Evolutionary conservation across 1,140 invertebrate species (phyloP).

Genomic region (Neodiprion fabricii): DNA sequence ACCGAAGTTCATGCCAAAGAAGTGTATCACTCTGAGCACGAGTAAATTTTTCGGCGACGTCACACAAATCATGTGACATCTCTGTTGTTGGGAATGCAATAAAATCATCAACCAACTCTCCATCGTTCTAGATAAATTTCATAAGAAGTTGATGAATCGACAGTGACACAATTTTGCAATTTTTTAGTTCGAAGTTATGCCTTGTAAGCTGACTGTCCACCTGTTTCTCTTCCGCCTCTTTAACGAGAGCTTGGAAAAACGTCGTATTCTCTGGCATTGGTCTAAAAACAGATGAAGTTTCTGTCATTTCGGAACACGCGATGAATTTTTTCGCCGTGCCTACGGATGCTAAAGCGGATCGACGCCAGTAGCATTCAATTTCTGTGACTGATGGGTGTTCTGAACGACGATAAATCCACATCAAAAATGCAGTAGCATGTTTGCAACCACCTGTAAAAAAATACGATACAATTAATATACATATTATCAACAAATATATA

Average conservation of each 20-base stretch:
- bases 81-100: no score
- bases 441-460: slow-evolving; percentile 41
- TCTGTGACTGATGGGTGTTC: slow-evolving; percentile 47
- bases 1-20: slow-evolving; percentile 38
- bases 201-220: slow-evolving; percentile 21
- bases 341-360: slow-evolving; percentile 31
- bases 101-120: no score
- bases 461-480: no score
- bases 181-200: slow-evolving; percentile 12
- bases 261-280: background rate
- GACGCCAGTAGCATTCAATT: slow-evolving; percentile 48
- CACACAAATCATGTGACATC: no score
- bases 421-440: slow-evolving; percentile 47
- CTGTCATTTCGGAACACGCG: background rate
- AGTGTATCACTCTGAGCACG: slow-evolving; percentile 26
- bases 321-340: slow-evolving; percentile 23
- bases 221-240: slow-evolving; percentile 15
- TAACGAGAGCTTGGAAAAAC: slow-evolving; percentile 19
- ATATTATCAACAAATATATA: no score
- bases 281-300: slow-evolving; percentile 4
- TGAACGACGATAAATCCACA: slow-evolving; percentile 48
- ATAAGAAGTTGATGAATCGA: no score
- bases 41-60: slow-evolving; percentile 20
- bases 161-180: slow-evolving; percentile 22
- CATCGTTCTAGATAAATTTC: no score